Base-by-base conservation (phyloP, 2,113 vertebrate species). In the Oplegnathus fasciatus region DNA sequence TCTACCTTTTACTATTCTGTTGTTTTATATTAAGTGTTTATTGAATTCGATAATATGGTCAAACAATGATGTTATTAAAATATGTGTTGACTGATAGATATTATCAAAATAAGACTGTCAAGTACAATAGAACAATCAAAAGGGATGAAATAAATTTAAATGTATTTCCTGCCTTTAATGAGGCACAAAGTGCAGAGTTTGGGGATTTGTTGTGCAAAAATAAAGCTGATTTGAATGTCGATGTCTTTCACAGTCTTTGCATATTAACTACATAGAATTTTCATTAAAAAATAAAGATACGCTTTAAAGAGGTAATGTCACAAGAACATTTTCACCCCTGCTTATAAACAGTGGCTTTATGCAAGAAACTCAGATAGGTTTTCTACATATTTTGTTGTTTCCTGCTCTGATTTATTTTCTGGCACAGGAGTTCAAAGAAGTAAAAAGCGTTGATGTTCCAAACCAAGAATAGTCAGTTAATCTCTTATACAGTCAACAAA, bases 21-120 rank as follows among this genome's bases (percentile, higher is more conserved):
- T 42, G 54, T 85, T 91, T 88, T 68, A 71, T 88, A 80, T 67
- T 14, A 57, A 61, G 73, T 66, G 55, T 72, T 78, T 82, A 57
- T 72, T 77, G 32, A 78, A 66, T 50, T 55, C 1, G 9, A 22
- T 81, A 74, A 79, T 79, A 34, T 78, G 32, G 17, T 79, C 20
- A 77, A 71, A 66, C 26, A 37, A 62, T 30, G 26, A 8, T 71
- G 8, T 26, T 67, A 32, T 73, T 55, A 67, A 80, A 76, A 75
- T 84, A 89, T 88, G 40, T 78, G 46, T 69, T 34, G 37, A 67
- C 28, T 65, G 66, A 13, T 44, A 10, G 79, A 74, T 73, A 62
- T 46, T 48, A 40, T 68, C 5, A 24, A 50, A 70, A 44, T 55
- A 84, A 69, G 71, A 48, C 32, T 82, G 67, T 83, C 48, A 52